Evolutionary conservation across 2,113 vertebrate genomes (phyloP).

Genomic region (Pygoscelis antarcticus): DNA sequence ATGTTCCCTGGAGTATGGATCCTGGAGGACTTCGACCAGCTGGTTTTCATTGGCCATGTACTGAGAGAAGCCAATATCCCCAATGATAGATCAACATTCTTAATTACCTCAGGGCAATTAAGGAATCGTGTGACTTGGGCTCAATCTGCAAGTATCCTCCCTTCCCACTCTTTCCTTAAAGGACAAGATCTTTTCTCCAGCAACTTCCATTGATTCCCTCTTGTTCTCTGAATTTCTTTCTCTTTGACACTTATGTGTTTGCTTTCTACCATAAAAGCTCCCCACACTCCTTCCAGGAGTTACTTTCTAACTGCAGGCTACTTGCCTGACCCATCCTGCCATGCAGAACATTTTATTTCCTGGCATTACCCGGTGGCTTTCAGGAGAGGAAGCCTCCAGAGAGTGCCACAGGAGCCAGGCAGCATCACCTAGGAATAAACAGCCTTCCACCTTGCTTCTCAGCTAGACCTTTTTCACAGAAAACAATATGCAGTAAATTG

Average conservation of each 20-base stretch:
- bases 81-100: neutral
- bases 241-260: neutral
- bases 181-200: neutral
- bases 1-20: neutral
- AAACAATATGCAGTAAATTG: neutral
- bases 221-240: neutral
- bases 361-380: neutral
- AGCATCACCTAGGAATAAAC: neutral
- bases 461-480: neutral
- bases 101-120: neutral
- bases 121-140: neutral
- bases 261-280: neutral
- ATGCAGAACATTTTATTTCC: neutral
- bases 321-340: neutral
- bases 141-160: neutral
- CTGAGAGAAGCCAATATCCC: neutral
- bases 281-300: neutral
- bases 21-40: neutral
- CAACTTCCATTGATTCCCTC: neutral
- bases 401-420: neutral
- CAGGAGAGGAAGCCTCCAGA: neutral
- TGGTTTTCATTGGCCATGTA: neutral
- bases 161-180: neutral
- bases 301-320: neutral
- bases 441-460: neutral